phyloP scores from a whole-genome alignment of 2,888 invertebrate genomes.

The Coleophora flavipennella region DNA sequence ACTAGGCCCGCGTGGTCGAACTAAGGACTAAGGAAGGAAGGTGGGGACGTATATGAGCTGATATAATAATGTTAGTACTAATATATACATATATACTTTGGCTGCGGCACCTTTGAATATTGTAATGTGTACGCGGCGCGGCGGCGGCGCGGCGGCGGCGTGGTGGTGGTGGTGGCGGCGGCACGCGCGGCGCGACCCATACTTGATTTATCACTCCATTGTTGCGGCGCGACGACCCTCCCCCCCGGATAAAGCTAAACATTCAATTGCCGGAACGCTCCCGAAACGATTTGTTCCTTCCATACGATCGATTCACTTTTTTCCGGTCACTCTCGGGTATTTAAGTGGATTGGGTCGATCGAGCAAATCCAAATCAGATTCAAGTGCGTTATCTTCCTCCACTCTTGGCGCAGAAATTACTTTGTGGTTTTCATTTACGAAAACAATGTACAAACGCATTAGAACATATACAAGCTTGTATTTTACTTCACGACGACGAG shows the following conservation, averaged over 20 bases:
- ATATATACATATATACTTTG: too few relatives aligned
- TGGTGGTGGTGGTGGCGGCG: constrained; percentile 27
- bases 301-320: constrained; percentile 53
- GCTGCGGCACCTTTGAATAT: constrained; percentile 52
- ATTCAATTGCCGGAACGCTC: constrained; percentile 67
- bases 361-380: not conserved
- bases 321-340: constrained; percentile 31
- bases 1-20: too few relatives aligned
- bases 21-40: too few relatives aligned
- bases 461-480: too few relatives aligned
- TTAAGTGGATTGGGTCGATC: constrained; percentile 15
- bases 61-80: too few relatives aligned
- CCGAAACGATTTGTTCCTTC: constrained; percentile 62
- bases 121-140: constrained; percentile 25
- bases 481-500: too few relatives aligned
- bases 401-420: too few relatives aligned
- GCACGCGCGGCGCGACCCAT: constrained; percentile 62
- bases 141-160: constrained; percentile 62
- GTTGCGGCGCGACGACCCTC: constrained; percentile 60
- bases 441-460: too few relatives aligned
- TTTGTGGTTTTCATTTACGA: not conserved
- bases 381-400: not conserved
- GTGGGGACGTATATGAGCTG: too few relatives aligned
- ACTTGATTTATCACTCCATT: constrained; percentile 72
- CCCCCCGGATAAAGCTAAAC: constrained; percentile 65